Percentiles rank a stretch among this genome's conserved stretches.
Conservation (phyloP, 2,888 invertebrate species). For the Sminthurides aquaticus region DNA sequence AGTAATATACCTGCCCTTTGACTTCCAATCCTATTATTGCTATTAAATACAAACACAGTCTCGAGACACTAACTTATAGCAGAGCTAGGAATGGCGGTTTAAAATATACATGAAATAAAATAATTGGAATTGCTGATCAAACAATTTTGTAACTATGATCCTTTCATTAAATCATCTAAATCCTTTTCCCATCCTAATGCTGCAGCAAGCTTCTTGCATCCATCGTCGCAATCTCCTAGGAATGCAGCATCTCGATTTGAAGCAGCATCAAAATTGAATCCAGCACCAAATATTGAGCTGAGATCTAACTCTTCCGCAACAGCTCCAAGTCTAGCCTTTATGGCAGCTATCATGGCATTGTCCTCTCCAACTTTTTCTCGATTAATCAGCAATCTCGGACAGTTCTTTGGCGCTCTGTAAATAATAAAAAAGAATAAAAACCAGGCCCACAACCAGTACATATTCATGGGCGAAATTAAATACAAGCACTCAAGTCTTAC, state of each 20-base stretch:
- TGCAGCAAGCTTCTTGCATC: constrained; percentile 64
- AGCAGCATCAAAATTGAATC: constrained; percentile 61
- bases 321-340: constrained; percentile 46
- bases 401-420: constrained; percentile 58
- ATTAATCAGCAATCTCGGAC: constrained; percentile 79
- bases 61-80: too few species aligned
- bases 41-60: too few species aligned
- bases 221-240: constrained; percentile 76
- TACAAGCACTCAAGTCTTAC: constrained; percentile 53
- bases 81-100: too few species aligned
- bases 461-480: too few species aligned
- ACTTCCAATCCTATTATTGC: too few species aligned
- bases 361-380: constrained; percentile 61
- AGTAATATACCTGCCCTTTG: too few species aligned
- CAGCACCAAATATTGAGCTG: constrained; percentile 47
- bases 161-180: background rate
- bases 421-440: too few species aligned
- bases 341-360: constrained; percentile 46
- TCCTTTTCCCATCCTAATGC: constrained; percentile 62
- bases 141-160: too few species aligned
- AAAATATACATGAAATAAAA: too few species aligned
- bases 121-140: too few species aligned
- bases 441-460: too few species aligned
- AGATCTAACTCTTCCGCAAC: constrained; percentile 35
- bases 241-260: constrained; percentile 68